These are phyloP conservation scores for Marcusenius ussheri DNA, from an alignment of 2,113 vertebrate genomes.

Conservation along the genomic window DNA sequence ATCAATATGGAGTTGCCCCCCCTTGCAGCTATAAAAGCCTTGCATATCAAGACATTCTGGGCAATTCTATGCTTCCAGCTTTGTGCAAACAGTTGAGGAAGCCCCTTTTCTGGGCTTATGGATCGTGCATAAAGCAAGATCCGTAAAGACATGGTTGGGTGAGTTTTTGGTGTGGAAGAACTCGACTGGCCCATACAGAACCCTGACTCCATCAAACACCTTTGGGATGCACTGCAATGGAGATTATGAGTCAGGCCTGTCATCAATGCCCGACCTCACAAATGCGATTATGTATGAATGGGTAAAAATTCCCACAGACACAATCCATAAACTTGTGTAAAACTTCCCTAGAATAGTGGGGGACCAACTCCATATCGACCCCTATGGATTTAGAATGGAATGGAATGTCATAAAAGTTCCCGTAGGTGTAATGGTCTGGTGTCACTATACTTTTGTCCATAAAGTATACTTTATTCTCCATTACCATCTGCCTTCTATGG, in stretches of 20 bases:
- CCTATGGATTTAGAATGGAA: neutral
- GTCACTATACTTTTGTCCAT: neutral
- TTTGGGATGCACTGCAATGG: no score
- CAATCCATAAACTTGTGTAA: neutral
- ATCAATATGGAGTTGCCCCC: neutral
- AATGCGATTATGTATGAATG: no score
- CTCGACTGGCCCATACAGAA: no score
- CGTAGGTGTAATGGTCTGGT: neutral
- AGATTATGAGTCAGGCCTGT: no score
- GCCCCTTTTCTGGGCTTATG: neutral
- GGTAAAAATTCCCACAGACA: no score
- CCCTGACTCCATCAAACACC: no score
- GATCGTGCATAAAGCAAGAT: neutral
- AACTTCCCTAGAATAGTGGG: neutral
- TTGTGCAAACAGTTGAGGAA: neutral
- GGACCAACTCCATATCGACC: neutral
- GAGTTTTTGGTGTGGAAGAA: neutral
- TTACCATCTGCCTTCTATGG: neutral
- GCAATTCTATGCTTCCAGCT: neutral
- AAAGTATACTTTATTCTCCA: neutral
- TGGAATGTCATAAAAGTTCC: neutral
- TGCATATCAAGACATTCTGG: neutral
- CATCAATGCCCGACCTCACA: no score
- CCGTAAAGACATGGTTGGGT: neutral
- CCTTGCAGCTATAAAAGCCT: neutral